phyloP scores from a whole-genome alignment of 35 echinoderm and acorn worm genomes.

The Anneissia japonica region DNA sequence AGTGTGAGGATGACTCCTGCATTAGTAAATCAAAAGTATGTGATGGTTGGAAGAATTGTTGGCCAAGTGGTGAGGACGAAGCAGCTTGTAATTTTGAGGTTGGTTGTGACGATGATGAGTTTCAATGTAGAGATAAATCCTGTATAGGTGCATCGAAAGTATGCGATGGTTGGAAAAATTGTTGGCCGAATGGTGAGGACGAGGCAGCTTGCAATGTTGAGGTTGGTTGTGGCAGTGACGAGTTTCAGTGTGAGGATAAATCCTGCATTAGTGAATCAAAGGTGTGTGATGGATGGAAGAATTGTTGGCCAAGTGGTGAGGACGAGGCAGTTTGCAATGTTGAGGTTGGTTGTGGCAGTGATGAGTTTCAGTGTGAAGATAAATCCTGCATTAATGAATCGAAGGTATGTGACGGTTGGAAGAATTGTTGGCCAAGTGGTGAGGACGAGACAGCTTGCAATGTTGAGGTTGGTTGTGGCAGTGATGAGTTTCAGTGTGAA shows the following conservation, averaged over 20 bases:
- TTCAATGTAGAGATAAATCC: not conserved
- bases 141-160: slow-evolving; percentile 1
- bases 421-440: slow-evolving; percentile 12
- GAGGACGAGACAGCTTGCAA: slow-evolving; percentile 31
- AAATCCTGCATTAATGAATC: slow-evolving; percentile 2
- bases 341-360: not conserved
- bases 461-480: not conserved
- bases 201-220: slow-evolving; percentile 12
- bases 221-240: not conserved
- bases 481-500: not conserved
- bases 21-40: slow-evolving; percentile 7
- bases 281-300: slow-evolving; percentile 6
- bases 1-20: slow-evolving; percentile 24
- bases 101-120: not conserved
- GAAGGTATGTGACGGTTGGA: slow-evolving; percentile 31
- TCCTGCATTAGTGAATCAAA: not conserved
- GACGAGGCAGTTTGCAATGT: slow-evolving; percentile 26
- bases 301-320: slow-evolving; percentile 25
- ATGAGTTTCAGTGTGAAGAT: slow-evolving; percentile 10
- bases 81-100: not conserved
- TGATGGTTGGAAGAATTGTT: slow-evolving; percentile 12
- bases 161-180: slow-evolving; percentile 22
- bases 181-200: slow-evolving; percentile 23
- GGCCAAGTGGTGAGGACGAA: slow-evolving; percentile 14
- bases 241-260: slow-evolving; percentile 34